Percentiles rank a stretch among this genome's conserved stretches.
phyloP scores from a whole-genome alignment of 2,888 invertebrate species.

The Cremastinae sp. region DNA sequence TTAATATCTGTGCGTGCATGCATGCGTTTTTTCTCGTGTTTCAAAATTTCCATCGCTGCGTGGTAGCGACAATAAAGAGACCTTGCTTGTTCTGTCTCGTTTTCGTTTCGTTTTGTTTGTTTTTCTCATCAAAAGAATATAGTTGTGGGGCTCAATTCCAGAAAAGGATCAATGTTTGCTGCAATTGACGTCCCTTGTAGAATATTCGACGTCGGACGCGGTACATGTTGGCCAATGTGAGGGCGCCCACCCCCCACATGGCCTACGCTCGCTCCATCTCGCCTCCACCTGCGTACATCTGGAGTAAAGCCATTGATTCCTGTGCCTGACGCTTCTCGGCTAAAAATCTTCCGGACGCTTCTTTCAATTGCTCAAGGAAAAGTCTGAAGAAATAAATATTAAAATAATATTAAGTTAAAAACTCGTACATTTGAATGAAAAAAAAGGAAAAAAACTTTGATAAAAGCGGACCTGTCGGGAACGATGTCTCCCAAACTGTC shows the following conservation, averaged over 20 bases:
- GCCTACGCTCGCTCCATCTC: constrained; percentile 80
- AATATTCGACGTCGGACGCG: constrained; percentile 78
- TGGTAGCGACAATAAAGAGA: constrained; percentile 28
- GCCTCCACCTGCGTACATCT: constrained; percentile 83
- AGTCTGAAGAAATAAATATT: constrained; percentile 78
- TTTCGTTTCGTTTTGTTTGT: constrained; percentile 10
- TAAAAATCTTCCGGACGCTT: constrained; percentile 90
- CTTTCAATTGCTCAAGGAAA: constrained; percentile 90
- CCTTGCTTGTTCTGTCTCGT: constrained; percentile 1
- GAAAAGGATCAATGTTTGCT: constrained; percentile 77
- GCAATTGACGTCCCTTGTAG: constrained; percentile 77
- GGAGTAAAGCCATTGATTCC: constrained; percentile 92
- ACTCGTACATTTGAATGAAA: background rate
- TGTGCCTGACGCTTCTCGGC: constrained; percentile 92
- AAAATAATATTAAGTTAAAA: background rate
- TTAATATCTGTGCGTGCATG: background rate
- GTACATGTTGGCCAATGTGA: constrained; percentile 79
- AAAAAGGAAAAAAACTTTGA: constrained; percentile 28
- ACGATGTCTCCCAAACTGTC: constrained; percentile 92
- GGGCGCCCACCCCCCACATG: constrained; percentile 80
- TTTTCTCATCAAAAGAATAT: constrained; percentile 16
- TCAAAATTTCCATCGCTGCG: constrained; percentile 17
- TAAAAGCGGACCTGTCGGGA: constrained; percentile 84
- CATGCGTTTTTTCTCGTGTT: background rate
- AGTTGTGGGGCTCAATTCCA: constrained; percentile 77